phyloP scores from a whole-genome alignment of 1,140 invertebrate species.

The Caenorhabditis briggsae region DNA sequence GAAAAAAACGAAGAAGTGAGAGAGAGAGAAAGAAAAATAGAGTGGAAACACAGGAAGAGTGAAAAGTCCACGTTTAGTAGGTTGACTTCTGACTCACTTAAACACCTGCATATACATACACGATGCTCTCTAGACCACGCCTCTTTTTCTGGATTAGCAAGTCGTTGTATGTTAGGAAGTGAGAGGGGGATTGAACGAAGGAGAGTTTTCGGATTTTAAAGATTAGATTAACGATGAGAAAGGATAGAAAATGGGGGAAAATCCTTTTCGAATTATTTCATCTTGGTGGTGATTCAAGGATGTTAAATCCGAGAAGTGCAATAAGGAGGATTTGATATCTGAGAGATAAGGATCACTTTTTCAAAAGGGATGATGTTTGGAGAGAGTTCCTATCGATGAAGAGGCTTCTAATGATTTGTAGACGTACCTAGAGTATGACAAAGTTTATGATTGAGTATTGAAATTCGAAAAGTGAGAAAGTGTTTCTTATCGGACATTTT shows the following conservation, averaged over 20 bases:
- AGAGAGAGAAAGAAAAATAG: neutral
- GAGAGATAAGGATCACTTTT: constrained; percentile 24
- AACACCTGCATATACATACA: constrained; percentile 31
- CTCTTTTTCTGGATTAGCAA: neutral
- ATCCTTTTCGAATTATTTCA: constrained; percentile 17
- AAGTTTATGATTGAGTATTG: too few species aligned
- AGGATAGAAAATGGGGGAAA: constrained; percentile 29
- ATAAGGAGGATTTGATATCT: neutral
- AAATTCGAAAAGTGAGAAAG: too few species aligned
- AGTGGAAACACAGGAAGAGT: constrained; percentile 30
- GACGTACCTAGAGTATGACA: too few species aligned
- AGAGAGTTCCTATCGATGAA: neutral
- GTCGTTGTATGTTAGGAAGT: constrained; percentile 1
- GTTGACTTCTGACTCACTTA: constrained; percentile 42
- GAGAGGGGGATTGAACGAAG: too few species aligned
- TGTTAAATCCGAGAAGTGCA: neutral
- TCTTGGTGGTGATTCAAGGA: constrained; percentile 5
- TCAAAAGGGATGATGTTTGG: too few species aligned
- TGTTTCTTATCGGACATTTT: too few species aligned
- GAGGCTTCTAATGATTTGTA: neutral
- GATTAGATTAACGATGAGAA: constrained; percentile 41
- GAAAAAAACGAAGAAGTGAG: neutral
- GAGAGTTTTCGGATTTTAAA: constrained; percentile 30
- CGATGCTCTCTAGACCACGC: neutral
- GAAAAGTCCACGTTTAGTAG: constrained; percentile 13